Evolutionary conservation across 2,797 vertebrate species (phyloP).

Genomic region (Acanthurus lineatus): DNA sequence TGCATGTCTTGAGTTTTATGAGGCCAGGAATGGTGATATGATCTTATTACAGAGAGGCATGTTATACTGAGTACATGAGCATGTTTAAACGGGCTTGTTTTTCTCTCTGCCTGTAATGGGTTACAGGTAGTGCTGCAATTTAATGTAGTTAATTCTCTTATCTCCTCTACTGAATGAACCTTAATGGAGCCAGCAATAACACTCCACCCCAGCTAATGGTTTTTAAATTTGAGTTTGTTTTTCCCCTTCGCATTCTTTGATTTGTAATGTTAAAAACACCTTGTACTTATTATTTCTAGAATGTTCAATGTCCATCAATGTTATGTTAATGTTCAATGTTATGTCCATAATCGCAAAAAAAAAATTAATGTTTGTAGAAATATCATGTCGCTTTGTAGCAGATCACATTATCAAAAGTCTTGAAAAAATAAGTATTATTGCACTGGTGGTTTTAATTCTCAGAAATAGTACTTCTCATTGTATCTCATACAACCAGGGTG

Average conservation of each 20-base stretch:
- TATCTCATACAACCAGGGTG: neutral
- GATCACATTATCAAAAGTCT: neutral
- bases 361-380: conserved; percentile 1
- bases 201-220: conserved; percentile 44
- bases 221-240: conserved; percentile 56
- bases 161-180: conserved; percentile 49
- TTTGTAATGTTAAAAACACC: conserved; percentile 42
- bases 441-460: neutral
- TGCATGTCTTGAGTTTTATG: no score
- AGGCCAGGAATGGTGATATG: no score
- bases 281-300: conserved; percentile 13
- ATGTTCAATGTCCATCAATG: conserved; percentile 38
- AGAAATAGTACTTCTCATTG: neutral
- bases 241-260: conserved; percentile 12
- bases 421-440: neutral
- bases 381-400: conserved; percentile 17
- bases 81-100: conserved; percentile 28
- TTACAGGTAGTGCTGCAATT: conserved; percentile 26
- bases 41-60: no score
- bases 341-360: conserved; percentile 12
- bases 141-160: conserved; percentile 55
- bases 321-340: conserved; percentile 36
- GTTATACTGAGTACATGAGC: neutral
- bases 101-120: conserved; percentile 22
- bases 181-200: conserved; percentile 62